Evolutionary conservation across 2,888 invertebrate genomes (phyloP).

Genomic region (Ecdyonurus torrentis): DNA sequence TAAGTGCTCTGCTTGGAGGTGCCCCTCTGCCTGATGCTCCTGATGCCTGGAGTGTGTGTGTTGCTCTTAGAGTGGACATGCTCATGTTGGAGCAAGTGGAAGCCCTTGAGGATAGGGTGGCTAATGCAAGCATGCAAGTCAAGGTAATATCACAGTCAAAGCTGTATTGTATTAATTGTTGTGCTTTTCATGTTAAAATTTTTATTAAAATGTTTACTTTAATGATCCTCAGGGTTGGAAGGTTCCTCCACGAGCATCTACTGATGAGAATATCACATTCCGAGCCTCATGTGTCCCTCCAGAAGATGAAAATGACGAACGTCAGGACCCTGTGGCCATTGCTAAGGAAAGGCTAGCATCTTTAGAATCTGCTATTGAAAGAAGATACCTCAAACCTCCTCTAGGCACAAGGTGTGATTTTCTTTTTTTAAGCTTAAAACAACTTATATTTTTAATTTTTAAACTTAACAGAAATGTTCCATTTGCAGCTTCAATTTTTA

Average conservation of each 20-base stretch:
- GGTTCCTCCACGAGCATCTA: constrained; percentile 43
- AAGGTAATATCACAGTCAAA: no score
- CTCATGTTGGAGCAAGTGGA: constrained; percentile 67
- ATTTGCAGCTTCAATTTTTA: no score
- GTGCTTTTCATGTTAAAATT: background rate
- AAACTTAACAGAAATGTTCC: no score
- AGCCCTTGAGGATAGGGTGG: constrained; percentile 73
- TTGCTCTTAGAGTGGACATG: constrained; percentile 68
- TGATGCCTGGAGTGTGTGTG: constrained; percentile 39
- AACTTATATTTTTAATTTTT: no score
- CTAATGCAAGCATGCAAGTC: constrained; percentile 75
- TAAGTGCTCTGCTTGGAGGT: constrained; percentile 18
- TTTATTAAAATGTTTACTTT: background rate
- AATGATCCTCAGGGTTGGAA: constrained; percentile 48
- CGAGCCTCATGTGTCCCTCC: constrained; percentile 22
- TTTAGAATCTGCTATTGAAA: constrained; percentile 79
- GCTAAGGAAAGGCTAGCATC: constrained; percentile 56
- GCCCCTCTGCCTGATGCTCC: constrained; percentile 34
- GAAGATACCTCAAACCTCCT: constrained; percentile 86
- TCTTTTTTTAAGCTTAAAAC: no score
- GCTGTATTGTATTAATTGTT: constrained; percentile 1
- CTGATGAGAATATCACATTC: constrained; percentile 34
- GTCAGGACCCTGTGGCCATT: constrained; percentile 35
- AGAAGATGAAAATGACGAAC: constrained; percentile 16
- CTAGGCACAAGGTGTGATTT: constrained; percentile 37